A percentile compares a stretch with the other conserved stretches of the same genome.
Evolutionary conservation across 2,797 vertebrate species (phyloP).

Genomic region (Sebastes taczanowskii): DNA sequence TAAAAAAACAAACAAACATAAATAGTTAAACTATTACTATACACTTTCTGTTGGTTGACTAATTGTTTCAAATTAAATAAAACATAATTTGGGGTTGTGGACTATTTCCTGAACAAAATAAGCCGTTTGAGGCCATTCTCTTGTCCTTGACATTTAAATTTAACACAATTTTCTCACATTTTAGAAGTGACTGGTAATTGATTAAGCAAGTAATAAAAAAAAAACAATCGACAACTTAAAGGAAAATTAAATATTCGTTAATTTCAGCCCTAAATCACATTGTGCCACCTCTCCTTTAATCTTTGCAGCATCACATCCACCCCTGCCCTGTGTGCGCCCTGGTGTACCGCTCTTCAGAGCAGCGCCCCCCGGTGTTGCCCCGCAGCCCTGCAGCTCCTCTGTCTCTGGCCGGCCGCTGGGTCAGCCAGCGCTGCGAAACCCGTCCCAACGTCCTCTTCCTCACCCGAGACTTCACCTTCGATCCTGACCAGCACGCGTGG

Average conservation of each 20-base stretch:
- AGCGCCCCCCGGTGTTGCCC: conserved; percentile 85
- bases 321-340: conserved; percentile 87
- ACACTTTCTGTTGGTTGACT: neutral
- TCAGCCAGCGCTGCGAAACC: conserved; percentile 87
- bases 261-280: neutral
- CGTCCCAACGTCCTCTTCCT: conserved; percentile 90
- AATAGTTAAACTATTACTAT: neutral
- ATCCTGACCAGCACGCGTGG: conserved; percentile 82
- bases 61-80: neutral
- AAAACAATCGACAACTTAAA: neutral
- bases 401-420: conserved; percentile 85
- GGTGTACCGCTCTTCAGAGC: conserved; percentile 84
- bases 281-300: neutral
- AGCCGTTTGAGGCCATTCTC: neutral
- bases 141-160: neutral
- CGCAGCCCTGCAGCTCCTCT: conserved; percentile 52
- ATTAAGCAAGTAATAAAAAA: neutral
- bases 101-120: neutral
- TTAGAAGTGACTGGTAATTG: neutral
- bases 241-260: neutral
- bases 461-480: conserved; percentile 87
- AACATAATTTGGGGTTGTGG: neutral
- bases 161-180: neutral
- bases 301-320: conserved; percentile 87
- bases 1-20: neutral